Base-by-base conservation (phyloP, 2,888 invertebrate genomes). In the Cheilosia grossa region DNA sequence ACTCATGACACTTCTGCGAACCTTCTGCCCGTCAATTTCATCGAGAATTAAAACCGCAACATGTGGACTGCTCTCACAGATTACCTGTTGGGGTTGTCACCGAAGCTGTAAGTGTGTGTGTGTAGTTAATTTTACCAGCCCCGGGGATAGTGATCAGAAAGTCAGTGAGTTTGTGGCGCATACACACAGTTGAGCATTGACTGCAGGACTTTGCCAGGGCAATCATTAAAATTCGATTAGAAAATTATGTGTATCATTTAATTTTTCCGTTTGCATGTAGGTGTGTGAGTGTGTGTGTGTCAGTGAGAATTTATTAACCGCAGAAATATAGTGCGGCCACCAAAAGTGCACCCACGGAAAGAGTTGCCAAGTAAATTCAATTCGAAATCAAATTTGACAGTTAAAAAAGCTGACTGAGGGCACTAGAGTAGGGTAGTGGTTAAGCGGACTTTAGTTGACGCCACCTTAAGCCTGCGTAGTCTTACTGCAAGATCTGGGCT, bases 191-290 rank as follows among this genome's bases (percentile, higher is more conserved):
- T 51, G 49, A 15, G 19, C 17, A 47, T 19, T 40, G 59, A 4
- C 37, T 13, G 47, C 37, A 40, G n/a, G 27, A 44, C 75, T 61
- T 15, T 6, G 27, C 7, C 21, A 44, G 33, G 27, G 70, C 30
- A 72, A 53, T 72, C 79, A 79, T 79, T 79, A 79, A 79, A 72
- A 79, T 72, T 59, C 72, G 72, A 79, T 79, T 79, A 79, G 64
- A 21, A 49, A 58, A 44, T 33, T n/a, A 42, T 53, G 33, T 15
- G 6, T 15, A 13, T 59, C 51, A 54, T 56, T 74, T 24, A 37
- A 56, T 51, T n/a, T n/a, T 17, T n/a, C 17, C 19, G 44, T 7
- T 49, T 4, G n/a, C 9, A 15, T 13, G 21, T 9, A 24, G 19
- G 53, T 15, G 5, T 42, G n/a, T 17, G 37, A 17, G 15, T 24